These are phyloP conservation scores for Polydesmus complanatus DNA, from an alignment of 2,888 invertebrate species.

Conservation along the genomic window DNA sequence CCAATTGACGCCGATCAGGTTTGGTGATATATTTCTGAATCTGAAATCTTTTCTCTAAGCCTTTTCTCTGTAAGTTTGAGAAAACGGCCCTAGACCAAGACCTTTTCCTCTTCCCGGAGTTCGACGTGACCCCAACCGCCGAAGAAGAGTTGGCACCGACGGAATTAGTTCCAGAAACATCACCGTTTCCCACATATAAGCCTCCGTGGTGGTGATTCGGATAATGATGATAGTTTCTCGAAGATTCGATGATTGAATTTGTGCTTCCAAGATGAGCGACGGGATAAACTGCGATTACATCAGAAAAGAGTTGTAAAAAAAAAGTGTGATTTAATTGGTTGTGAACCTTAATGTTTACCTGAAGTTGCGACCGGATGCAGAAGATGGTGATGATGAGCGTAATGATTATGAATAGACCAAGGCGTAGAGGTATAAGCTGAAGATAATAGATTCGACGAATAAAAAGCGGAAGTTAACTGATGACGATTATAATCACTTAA, in stretches of 20 bases:
- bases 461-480: neutral
- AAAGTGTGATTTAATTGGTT: neutral
- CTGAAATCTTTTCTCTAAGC: constrained; percentile 78
- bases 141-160: neutral
- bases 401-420: neutral
- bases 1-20: constrained; percentile 79
- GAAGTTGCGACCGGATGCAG: neutral
- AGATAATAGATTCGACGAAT: neutral
- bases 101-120: constrained; percentile 51
- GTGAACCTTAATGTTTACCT: neutral
- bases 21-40: constrained; percentile 93
- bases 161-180: neutral
- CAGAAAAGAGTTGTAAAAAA: neutral
- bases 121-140: neutral
- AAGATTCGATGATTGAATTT: neutral
- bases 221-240: neutral
- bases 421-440: neutral
- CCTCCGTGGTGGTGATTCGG: neutral
- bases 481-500: neutral
- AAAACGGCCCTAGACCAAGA: constrained; percentile 94
- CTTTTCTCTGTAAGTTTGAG: constrained; percentile 85
- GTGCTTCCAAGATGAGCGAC: neutral
- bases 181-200: neutral
- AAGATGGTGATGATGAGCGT: neutral
- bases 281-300: neutral